Percentiles rank a stretch among this genome's conserved stretches.
Evolutionary conservation across 2,888 invertebrate genomes (phyloP).

Genomic region (Caenorhabditis zanzibari): DNA sequence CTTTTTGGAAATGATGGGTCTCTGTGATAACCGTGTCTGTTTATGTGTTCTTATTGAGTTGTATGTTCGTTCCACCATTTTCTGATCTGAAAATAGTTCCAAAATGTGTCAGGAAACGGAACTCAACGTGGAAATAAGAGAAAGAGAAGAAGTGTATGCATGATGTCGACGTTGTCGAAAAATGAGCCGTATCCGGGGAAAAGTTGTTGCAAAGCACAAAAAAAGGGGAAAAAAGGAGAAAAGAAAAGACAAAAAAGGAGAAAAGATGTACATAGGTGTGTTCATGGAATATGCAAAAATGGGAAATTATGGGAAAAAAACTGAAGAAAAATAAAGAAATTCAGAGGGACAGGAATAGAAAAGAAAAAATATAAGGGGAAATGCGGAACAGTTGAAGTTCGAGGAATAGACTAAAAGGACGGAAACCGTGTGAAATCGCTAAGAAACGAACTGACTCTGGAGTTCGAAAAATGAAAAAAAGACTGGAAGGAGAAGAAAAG

Average conservation of each 20-base stretch:
- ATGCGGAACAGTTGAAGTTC: background rate
- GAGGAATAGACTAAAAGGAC: background rate
- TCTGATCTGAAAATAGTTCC: conserved; percentile 18
- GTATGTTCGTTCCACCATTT: conserved; percentile 59
- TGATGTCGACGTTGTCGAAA: conserved; percentile 23
- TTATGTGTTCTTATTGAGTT: conserved; percentile 54
- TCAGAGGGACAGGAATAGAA: conserved; percentile 1
- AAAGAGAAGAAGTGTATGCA: conserved; percentile 25
- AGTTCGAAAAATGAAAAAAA: conserved; percentile 2
- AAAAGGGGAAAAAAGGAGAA: background rate
- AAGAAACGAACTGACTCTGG: background rate
- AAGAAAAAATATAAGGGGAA: background rate
- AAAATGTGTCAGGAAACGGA: conserved; percentile 14
- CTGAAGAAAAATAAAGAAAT: conserved; percentile 17
- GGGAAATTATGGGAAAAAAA: conserved; percentile 31
- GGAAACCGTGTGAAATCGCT: conserved; percentile 14
- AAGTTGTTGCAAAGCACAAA: conserved; percentile 36
- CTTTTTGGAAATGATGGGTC: conserved; percentile 29
- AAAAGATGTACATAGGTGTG: conserved; percentile 7
- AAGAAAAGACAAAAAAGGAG: conserved; percentile 11
- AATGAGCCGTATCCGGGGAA: conserved; percentile 52
- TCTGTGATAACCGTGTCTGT: conserved; percentile 41
- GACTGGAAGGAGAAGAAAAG: background rate
- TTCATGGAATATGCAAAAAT: conserved; percentile 59
- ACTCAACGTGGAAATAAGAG: conserved; percentile 21